These are phyloP conservation scores for Gadus macrocephalus DNA, from an alignment of 2,113 vertebrate species.

Conservation along the genomic window DNA sequence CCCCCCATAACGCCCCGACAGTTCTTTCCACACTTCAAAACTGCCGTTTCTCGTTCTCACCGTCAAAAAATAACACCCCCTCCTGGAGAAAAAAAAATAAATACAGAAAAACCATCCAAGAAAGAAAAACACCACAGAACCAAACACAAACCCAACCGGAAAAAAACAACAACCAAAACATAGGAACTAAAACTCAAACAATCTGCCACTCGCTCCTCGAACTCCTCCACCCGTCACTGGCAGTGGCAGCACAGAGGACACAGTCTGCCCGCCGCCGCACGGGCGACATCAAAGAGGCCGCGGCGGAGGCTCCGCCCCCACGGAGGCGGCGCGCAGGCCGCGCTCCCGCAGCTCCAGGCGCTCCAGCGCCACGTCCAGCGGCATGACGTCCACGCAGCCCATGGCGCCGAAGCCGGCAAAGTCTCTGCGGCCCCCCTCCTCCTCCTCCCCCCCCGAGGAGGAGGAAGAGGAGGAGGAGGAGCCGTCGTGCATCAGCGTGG, in stretches of 20 bases:
- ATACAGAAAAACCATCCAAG: constrained; percentile 70
- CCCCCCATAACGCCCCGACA: constrained; percentile 30
- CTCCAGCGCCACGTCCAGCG: constrained; percentile 99
- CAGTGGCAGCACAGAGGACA: constrained; percentile 99
- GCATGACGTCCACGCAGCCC: constrained; percentile 99
- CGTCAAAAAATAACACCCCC: constrained; percentile 86
- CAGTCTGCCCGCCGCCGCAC: constrained; percentile 86
- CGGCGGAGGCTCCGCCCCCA: constrained; percentile 95
- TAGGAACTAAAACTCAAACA: constrained; percentile 54
- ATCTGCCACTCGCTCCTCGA: constrained; percentile 68
- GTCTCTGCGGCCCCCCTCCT: constrained; percentile 75
- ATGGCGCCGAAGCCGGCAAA: constrained; percentile 98
- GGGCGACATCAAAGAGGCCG: constrained; percentile 99
- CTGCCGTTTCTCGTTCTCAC: constrained; percentile 86
- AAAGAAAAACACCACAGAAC: constrained; percentile 95
- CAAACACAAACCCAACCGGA: constrained; percentile 54
- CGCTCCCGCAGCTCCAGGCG: constrained; percentile 95
- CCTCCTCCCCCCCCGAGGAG: constrained; percentile 79
- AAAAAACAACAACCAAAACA: constrained; percentile 10
- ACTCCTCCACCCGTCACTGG: constrained; percentile 85
- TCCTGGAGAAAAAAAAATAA: constrained; percentile 90
- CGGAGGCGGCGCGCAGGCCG: constrained; percentile 69
- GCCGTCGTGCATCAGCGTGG: constrained; percentile 94
- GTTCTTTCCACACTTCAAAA: constrained; percentile 46
- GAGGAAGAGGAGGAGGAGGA: constrained; percentile 83